Evolutionary conservation across 2,113 vertebrate species (phyloP).

Genomic region (Oreochromis tanganicae): DNA sequence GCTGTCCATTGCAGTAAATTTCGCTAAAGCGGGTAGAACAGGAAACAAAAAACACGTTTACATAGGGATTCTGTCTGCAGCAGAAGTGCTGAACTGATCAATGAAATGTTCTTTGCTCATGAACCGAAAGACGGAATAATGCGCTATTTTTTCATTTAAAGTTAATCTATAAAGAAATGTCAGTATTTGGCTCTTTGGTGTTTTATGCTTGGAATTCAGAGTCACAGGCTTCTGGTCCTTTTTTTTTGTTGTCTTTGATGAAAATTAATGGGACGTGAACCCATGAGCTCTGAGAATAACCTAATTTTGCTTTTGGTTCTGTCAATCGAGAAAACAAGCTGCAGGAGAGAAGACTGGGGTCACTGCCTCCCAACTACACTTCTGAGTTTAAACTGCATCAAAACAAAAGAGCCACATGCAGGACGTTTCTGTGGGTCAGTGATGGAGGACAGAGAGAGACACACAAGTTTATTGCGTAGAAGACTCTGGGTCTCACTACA

Average conservation of each 20-base stretch:
- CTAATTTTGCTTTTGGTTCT: neutral
- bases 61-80: neutral
- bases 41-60: neutral
- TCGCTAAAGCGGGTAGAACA: neutral
- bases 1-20: neutral
- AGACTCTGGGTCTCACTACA: conserved; percentile 25
- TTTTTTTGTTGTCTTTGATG: neutral
- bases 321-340: neutral
- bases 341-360: neutral
- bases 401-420: conserved; percentile 23
- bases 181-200: neutral
- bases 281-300: neutral
- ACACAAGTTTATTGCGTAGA: conserved; percentile 48
- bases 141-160: neutral
- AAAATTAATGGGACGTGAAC: conserved; percentile 1
- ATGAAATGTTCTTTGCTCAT: neutral
- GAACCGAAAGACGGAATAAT: neutral
- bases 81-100: neutral
- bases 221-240: neutral
- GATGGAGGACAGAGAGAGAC: conserved; percentile 28
- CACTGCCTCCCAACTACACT: neutral
- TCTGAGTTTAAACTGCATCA: neutral
- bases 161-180: neutral
- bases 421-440: conserved; percentile 8
- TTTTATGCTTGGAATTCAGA: neutral